These are phyloP conservation scores for Eupithecia subumbrata DNA, from an alignment of 2,888 invertebrate genomes.

Conservation along the genomic window DNA sequence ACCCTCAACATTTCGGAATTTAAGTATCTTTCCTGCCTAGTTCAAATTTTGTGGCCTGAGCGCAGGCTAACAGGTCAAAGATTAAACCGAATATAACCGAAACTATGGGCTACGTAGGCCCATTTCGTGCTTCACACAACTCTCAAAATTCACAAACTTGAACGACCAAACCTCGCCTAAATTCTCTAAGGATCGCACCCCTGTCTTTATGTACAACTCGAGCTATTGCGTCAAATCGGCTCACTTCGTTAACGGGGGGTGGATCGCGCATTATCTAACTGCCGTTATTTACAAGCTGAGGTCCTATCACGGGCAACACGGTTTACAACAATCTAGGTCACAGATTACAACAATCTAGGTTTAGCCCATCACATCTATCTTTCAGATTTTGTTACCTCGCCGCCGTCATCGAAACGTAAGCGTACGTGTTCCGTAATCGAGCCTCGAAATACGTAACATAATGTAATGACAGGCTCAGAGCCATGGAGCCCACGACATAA, in stretches of 20 bases:
- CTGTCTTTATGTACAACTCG: slow-evolving; percentile 61
- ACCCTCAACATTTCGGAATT: slow-evolving; percentile 48
- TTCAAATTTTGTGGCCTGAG: slow-evolving; percentile 12
- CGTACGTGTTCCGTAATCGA: background rate
- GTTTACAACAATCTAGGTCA: background rate
- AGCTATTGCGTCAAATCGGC: slow-evolving; percentile 49
- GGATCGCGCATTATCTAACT: slow-evolving; percentile 36
- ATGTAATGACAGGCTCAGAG: slow-evolving; percentile 53
- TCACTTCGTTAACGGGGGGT: slow-evolving; percentile 39
- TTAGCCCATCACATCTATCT: background rate
- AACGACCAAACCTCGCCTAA: slow-evolving; percentile 59
- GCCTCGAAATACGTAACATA: slow-evolving; percentile 11
- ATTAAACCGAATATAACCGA: slow-evolving; percentile 61
- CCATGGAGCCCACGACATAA: slow-evolving; percentile 45
- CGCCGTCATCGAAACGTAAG: background rate
- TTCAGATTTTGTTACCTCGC: background rate
- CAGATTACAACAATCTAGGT: background rate
- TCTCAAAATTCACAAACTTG: slow-evolving; percentile 62
- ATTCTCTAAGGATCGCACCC: slow-evolving; percentile 66
- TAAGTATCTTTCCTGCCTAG: slow-evolving; percentile 50
- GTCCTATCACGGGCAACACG: slow-evolving; percentile 11
- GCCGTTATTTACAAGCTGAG: slow-evolving; percentile 66
- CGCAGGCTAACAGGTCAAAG: slow-evolving; percentile 44
- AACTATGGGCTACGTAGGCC: slow-evolving; percentile 61
- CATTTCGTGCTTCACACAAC: slow-evolving; percentile 57